Evolutionary conservation across 2,113 vertebrate species (phyloP), one percentile per base, ranked within the genome.

Genomic region (Xiphophorus hellerii): DNA sequence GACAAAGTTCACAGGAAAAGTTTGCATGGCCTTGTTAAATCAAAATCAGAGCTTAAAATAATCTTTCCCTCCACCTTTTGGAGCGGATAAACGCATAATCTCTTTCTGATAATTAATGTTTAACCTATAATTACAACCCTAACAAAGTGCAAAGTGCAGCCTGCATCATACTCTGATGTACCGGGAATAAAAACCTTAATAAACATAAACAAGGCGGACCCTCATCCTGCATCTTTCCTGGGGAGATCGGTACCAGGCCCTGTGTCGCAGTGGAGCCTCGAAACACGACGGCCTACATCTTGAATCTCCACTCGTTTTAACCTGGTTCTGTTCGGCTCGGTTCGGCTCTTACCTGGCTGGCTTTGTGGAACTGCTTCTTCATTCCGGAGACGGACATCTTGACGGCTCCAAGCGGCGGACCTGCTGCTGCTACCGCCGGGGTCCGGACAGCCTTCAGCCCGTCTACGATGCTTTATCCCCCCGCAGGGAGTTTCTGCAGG

Each of bases 321-420:
- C 17, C 11, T 0, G 31, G 15, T 73, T 28, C 69, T 29, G 27
- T 73, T 28, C 69, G 33, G 44, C n/a, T 3, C 80, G 60, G 54
- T 1, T 29, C 65, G 33, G 35, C 29, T 33, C 82, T 92, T 92
- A 98, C 97, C 96, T 98, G 97, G 81, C 96, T 98, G 84, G 97
- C 97, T 92, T 97, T 97, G 90, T 97, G 96, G 63, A 98, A 95
- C 93, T 97, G 97, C 92, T 98, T 97, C 93, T 96, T 97, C 73
- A 98, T 94, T 78, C 97, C 97, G 69, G 96, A 95, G 78, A 96
- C 94, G 25, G 96, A 97, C 96, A 97, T 97, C 84, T 77, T 94
- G 51, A 15, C 13, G 60, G 31, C 35, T 28, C 7, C 8, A 13
- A 35, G 48, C 14, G 17, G 74, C 42, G 73, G 42, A 1, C 69